Percentiles rank a stretch among this genome's conserved stretches.
phyloP scores from a whole-genome alignment of 2,113 vertebrate genomes.

The Anoura caudifer region DNA sequence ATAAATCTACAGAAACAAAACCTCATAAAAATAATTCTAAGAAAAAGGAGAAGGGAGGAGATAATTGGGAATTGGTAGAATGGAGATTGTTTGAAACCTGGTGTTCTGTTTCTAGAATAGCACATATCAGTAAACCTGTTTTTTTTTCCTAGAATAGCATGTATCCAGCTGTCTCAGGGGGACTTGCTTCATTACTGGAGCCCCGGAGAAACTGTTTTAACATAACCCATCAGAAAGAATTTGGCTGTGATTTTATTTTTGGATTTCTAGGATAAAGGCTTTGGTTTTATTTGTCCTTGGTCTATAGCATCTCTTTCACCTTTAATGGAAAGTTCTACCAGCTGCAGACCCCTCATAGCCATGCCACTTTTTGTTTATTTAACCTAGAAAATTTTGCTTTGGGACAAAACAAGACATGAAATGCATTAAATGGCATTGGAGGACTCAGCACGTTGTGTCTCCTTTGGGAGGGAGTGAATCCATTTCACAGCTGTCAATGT shows the following conservation, averaged over 20 bases:
- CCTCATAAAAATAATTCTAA: conserved; percentile 60
- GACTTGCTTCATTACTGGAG: background rate
- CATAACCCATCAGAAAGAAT: background rate
- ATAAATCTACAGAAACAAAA: conserved; percentile 19
- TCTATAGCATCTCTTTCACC: background rate
- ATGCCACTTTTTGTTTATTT: background rate
- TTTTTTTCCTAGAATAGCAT: background rate
- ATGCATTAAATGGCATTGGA: background rate
- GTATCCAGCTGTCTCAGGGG: background rate
- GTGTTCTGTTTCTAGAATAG: conserved; percentile 23
- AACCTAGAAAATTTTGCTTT: conserved; percentile 20
- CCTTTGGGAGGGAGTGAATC: background rate
- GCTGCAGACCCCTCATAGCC: background rate
- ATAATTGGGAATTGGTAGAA: conserved; percentile 12
- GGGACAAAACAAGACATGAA: background rate
- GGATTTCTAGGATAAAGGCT: background rate
- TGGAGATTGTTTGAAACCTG: background rate
- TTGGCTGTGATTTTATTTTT: background rate
- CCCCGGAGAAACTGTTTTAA: background rate
- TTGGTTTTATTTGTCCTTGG: background rate
- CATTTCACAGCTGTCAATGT: fast-evolving
- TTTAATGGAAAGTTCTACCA: background rate
- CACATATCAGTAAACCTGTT: background rate
- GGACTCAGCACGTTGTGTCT: fast-evolving
- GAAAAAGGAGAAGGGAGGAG: conserved; percentile 31